phyloP scores from a whole-genome alignment of 1,140 invertebrate genomes.

The Drosophila equinoxialis region DNA sequence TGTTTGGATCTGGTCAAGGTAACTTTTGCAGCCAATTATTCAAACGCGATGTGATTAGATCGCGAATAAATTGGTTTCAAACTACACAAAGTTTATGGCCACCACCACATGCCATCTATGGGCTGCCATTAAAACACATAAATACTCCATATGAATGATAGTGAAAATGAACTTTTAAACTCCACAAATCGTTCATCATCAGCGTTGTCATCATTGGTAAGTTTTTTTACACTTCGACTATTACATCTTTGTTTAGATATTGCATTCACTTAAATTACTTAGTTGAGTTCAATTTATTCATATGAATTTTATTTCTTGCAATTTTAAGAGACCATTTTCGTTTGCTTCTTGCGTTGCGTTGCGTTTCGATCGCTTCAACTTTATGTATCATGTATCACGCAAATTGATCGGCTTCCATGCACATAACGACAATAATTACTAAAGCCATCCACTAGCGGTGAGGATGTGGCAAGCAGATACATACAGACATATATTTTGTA shows the following conservation, averaged over 20 bases:
- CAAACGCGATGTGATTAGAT: constrained; percentile 65
- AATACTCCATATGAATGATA: neutral
- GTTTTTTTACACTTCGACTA: too few species aligned
- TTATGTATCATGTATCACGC: constrained; percentile 33
- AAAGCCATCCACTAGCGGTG: constrained; percentile 36
- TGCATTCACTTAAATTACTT: neutral
- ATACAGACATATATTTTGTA: constrained; percentile 15
- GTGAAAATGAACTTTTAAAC: too few species aligned
- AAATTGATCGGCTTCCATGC: constrained; percentile 39
- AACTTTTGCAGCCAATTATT: constrained; percentile 66
- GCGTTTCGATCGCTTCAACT: constrained; percentile 10
- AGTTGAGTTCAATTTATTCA: neutral
- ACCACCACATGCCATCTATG: constrained; percentile 2
- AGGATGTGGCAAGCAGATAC: constrained; percentile 49
- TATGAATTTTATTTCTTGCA: neutral
- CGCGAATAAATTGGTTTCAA: constrained; percentile 62
- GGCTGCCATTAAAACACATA: constrained; percentile 10
- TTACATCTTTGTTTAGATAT: too few species aligned
- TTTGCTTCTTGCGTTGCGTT: constrained; percentile 3
- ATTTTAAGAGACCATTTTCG: neutral
- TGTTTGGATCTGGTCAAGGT: constrained; percentile 38
- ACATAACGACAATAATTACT: constrained; percentile 39
- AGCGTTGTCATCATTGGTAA: too few species aligned
- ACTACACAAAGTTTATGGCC: constrained; percentile 37
- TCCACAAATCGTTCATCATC: too few species aligned